A percentile compares a stretch with the other conserved stretches of the same genome.
Conservation (phyloP, 2,113 vertebrate species). For the Heterocephalus glaber region DNA sequence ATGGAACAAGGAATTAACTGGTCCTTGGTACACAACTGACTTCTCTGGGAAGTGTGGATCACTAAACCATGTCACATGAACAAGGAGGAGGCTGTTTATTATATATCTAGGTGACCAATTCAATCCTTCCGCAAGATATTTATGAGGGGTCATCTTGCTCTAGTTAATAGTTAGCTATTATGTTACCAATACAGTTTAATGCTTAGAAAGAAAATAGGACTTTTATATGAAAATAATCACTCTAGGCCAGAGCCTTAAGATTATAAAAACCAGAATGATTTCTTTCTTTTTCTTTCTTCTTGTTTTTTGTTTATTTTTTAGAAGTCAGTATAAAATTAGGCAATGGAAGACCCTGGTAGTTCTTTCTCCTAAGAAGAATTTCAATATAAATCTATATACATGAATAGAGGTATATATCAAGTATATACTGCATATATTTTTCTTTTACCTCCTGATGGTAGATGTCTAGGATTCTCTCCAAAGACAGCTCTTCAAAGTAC, state of each 20-base stretch:
- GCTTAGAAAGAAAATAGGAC: constrained; percentile 36
- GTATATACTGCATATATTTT: not conserved
- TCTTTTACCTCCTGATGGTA: constrained; percentile 92
- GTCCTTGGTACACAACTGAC: not conserved
- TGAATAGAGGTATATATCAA: constrained; percentile 13
- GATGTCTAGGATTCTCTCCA: constrained; percentile 97
- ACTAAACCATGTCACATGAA: constrained; percentile 39
- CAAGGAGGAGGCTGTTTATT: constrained; percentile 64
- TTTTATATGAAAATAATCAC: constrained; percentile 42
- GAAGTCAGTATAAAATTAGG: not conserved
- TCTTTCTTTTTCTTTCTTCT: not conserved
- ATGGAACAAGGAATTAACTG: not conserved
- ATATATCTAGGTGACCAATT: constrained; percentile 71
- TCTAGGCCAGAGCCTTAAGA: not conserved
- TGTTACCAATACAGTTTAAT: constrained; percentile 74
- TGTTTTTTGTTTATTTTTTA: not conserved
- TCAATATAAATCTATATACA: not conserved
- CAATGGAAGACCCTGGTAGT: not conserved
- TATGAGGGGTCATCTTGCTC: constrained; percentile 72
- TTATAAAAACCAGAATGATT: not conserved
- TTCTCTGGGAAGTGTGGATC: not conserved
- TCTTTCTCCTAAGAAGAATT: not conserved
- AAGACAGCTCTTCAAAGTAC: constrained; percentile 97
- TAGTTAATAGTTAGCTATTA: constrained; percentile 77
- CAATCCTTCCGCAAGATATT: constrained; percentile 80